Base-by-base conservation (phyloP, 2,888 invertebrate species). In the Allolobophora icterica region DNA sequence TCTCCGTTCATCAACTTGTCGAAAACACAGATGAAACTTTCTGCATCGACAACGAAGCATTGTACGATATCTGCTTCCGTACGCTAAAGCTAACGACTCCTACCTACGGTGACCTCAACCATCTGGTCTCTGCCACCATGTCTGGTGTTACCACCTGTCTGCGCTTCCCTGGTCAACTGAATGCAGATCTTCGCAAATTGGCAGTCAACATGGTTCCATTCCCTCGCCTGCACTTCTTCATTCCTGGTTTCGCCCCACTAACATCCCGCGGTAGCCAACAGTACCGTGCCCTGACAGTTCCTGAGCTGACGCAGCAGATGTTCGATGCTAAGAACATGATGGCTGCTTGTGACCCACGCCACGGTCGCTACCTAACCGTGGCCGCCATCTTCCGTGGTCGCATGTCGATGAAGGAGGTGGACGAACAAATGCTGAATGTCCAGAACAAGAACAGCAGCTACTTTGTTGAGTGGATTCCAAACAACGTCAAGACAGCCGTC, bases 381-480 rank as follows among this genome's bases (percentile, higher is more conserved):
- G 95, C n/a, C 89, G 93, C 94, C 92, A 94, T 95, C 92, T 95
- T 95, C 94, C 93, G 94, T 90, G 95, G 94, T 19, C 94, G 94
- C 83, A 95, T 95, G 94, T 95, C 94, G 89, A 95, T 95, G 94
- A 95, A 95, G 93, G 94, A 95, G 92, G 95, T 95, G 6, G 97
- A 97, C 94, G 97, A 97, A 92, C 97, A 97, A 95, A 98, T 99
- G 98, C 96, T 98, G 93, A 98, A 98, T 96, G 97, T 98, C 94
- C 98, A 98, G 95, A 98, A 98, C 96, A 98, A 98, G 96, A 98
- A 98, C 96, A 97, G 97, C 94, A 96, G 96, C 93, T 97, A 97
- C 96, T 97, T 97, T 95, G 97, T 97, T 5, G 97, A 97, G 96
- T 97, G 98, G 98, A 98, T 98, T 97, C 96, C 98, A 90, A 98